Conservation (phyloP, 2,888 invertebrate genomes). For the Hololepta plana region DNA sequence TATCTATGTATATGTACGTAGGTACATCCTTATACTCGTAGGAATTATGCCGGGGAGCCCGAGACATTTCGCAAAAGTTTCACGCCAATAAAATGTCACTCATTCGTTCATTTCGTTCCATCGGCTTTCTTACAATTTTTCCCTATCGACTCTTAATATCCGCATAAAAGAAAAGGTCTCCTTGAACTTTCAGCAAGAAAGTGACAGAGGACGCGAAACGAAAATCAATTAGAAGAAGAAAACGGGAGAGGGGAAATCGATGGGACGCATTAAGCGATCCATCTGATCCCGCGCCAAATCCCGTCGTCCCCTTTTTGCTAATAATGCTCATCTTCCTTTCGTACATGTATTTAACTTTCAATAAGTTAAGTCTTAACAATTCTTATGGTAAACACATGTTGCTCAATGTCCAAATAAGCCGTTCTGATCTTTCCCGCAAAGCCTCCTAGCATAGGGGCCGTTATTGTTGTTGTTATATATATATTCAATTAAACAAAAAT, state of each 20-base stretch:
- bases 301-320: no score
- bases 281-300: no score
- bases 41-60: no score
- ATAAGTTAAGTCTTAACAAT: slow-evolving; percentile 16
- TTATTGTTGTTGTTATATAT: slow-evolving; percentile 31
- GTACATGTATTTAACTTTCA: slow-evolving; percentile 7
- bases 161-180: no score
- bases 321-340: slow-evolving; percentile 3
- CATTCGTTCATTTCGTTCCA: slow-evolving; percentile 4
- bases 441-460: slow-evolving; percentile 5
- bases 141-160: no score
- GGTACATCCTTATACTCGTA: slow-evolving; percentile 18
- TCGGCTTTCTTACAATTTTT: no score
- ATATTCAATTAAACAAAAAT: slow-evolving; percentile 55
- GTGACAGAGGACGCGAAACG: no score
- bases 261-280: no score
- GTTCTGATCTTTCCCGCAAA: slow-evolving; percentile 23
- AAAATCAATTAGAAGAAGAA: no score
- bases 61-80: slow-evolving; percentile 17
- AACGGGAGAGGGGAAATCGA: no score
- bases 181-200: no score
- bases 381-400: slow-evolving; percentile 25
- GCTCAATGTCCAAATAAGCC: slow-evolving; percentile 25
- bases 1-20: no score
- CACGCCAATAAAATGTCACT: slow-evolving; percentile 4